These are phyloP conservation scores for Rhincodon typus DNA, from an alignment of 2,797 vertebrate genomes.

Conservation along the genomic window DNA sequence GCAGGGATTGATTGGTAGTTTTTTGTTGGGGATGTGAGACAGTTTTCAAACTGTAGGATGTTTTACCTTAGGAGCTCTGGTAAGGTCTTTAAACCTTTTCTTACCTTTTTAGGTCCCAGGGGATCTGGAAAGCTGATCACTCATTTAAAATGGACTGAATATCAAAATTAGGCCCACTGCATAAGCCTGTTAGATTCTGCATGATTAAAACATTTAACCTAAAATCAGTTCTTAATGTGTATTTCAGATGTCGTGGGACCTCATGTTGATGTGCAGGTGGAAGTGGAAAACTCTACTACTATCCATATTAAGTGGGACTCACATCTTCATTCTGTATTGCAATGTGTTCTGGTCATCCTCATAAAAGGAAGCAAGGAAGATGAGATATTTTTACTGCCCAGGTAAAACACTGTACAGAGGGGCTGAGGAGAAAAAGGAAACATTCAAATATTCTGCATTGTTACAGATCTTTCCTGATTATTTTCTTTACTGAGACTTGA, in stretches of 20 bases:
- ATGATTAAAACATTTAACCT: not conserved
- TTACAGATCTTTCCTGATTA: not conserved
- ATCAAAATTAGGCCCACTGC: not conserved
- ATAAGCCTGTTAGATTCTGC: not conserved
- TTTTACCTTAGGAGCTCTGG: not conserved
- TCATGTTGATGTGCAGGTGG: slow-evolving; percentile 21
- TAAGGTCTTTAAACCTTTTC: not conserved
- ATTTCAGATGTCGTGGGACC: not conserved
- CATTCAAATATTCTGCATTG: not conserved
- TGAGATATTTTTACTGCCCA: slow-evolving; percentile 32
- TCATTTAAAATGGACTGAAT: not conserved
- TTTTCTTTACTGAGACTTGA: not conserved
- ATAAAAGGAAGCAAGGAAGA: slow-evolving; percentile 35
- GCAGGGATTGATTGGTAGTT: not conserved
- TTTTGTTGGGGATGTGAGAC: not conserved
- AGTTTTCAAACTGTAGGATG: not conserved
- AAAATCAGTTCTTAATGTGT: not conserved
- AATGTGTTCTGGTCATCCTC: slow-evolving; percentile 19
- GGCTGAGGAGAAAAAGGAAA: not conserved
- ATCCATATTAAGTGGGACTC: slow-evolving; percentile 28
- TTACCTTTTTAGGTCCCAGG: too few relatives aligned
- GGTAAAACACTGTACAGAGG: not conserved
- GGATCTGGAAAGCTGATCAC: not conserved
- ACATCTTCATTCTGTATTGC: not conserved
- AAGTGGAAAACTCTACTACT: slow-evolving; percentile 31